Base-by-base conservation (phyloP, 2,888 invertebrate genomes). In the Melieria picta region DNA sequence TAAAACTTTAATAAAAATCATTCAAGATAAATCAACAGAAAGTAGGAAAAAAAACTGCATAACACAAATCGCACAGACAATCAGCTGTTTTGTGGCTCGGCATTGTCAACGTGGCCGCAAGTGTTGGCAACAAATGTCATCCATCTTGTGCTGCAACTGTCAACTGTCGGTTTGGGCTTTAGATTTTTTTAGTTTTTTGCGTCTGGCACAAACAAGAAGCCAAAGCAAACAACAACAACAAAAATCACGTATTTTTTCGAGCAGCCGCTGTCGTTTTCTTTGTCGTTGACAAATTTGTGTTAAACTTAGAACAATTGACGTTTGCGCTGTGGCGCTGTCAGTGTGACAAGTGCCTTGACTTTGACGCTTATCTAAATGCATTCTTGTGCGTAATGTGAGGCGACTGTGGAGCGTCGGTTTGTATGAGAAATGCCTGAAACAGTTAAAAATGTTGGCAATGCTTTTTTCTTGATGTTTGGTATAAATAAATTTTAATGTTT, bases 231-330 rank as follows among this genome's bases (percentile, higher is more conserved):
- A 30, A 30, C 30, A 45, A 56, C n/a, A 30, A 67, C n/a, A 46
- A n/a, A 55, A 43, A 30, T 52, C 10, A 13, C 52, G 9, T 7
- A 1, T 13, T 60, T 45, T 60, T 7, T 42, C 16, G 56, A 56
- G 13, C 50, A 60, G 16, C 10, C 61, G 7, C 4, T 42, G 42
- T 58, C 6, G 7, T 58, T n/a, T n/a, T 58, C 61, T 4, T 50
- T 5, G 46, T 42, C n/a, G 16, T 43, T 67, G 67, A 61, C 60
- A 67, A 67, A 61, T 67, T 60, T 45, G 50, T 61, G n/a, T 50
- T 45, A 52, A 52, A 13, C 46, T 60, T 43, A 11, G 52, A 48
- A 43, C 43, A 13, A n/a, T 16, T 67, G 60, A 67, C 67, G 43
- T 61, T 67, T 67, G 43, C 45, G 45, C 67, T 52, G 45, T 50